Evolutionary conservation across 2,888 invertebrate species (phyloP).

Genomic region (Trichacis sp.): DNA sequence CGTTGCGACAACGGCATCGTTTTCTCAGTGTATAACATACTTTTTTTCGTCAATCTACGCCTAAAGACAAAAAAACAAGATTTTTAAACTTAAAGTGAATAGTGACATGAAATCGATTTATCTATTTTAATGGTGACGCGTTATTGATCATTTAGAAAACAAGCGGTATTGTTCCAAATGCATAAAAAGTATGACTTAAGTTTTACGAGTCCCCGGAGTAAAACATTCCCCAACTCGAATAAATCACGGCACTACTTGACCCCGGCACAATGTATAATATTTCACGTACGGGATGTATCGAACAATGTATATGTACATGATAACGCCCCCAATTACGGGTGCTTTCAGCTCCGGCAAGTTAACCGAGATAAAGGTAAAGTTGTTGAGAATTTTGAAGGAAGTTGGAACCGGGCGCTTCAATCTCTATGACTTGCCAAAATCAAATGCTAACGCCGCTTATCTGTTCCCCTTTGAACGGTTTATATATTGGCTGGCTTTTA

Average conservation of each 20-base stretch:
- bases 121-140: no score
- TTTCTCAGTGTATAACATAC: no score
- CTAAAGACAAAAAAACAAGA: no score
- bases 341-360: background rate
- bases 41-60: no score
- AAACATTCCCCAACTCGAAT: background rate
- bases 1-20: no score
- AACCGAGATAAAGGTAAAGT: background rate
- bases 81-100: no score
- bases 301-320: background rate
- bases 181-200: background rate
- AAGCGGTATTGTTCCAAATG: background rate
- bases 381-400: background rate
- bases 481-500: slow-evolving; percentile 8
- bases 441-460: background rate
- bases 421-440: slow-evolving; percentile 2
- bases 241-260: background rate
- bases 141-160: no score
- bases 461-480: slow-evolving; percentile 3
- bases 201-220: background rate
- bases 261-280: background rate
- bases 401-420: background rate
- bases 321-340: background rate
- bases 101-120: no score
- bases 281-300: background rate